Percentiles rank a stretch among this genome's conserved stretches.
These are phyloP conservation scores for Liopterus haemorrhoidalis DNA, from an alignment of 2,888 invertebrate genomes.

Conservation along the genomic window DNA sequence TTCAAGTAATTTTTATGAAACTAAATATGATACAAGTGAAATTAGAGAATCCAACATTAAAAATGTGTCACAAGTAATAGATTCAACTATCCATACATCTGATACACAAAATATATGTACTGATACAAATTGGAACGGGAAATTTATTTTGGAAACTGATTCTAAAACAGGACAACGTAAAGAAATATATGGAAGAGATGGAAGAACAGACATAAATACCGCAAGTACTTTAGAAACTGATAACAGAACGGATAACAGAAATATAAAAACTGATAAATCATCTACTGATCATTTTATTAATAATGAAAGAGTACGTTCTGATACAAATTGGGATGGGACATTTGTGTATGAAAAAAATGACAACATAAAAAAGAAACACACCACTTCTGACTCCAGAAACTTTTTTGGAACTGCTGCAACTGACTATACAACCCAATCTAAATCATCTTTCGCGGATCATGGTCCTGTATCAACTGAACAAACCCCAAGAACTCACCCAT, in stretches of 20 bases:
- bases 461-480: conserved; percentile 12
- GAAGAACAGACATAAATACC: conserved; percentile 1
- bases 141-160: conserved; percentile 26
- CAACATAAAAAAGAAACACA: conserved; percentile 14
- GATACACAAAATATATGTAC: conserved; percentile 2
- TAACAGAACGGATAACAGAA: no score
- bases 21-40: no score
- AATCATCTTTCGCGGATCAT: no score
- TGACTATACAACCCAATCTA: conserved; percentile 7
- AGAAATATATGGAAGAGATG: conserved; percentile 8
- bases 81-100: no score
- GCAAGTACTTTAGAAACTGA: no score
- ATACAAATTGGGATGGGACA: conserved; percentile 30
- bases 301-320: conserved; percentile 7
- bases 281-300: no score
- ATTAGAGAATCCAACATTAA: no score
- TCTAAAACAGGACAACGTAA: conserved; percentile 37
- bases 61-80: no score
- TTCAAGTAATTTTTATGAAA: no score
- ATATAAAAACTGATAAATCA: no score
- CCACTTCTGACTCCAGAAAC: conserved; percentile 23
- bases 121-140: conserved; percentile 29
- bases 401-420: conserved; percentile 24
- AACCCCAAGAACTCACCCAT: conserved; percentile 10
- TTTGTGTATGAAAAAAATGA: conserved; percentile 27